Evolutionary conservation across 2,888 invertebrate species (phyloP), one percentile per base, ranked within the genome.

Genomic region (Heliconius ismenius): DNA sequence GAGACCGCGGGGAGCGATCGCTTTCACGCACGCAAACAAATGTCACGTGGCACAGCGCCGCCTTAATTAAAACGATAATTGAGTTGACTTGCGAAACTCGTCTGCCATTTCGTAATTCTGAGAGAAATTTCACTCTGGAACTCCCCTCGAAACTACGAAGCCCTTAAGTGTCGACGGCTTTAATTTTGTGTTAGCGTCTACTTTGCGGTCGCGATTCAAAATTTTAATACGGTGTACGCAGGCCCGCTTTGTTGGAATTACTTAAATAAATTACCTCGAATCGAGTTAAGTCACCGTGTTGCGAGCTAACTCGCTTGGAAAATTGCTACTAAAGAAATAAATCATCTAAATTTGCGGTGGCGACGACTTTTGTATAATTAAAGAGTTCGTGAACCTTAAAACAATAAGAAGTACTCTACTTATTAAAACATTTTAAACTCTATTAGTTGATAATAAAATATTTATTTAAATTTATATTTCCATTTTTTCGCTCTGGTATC

Each of bases 1-100:
- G 81, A 77, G 80, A 78, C 80, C 77, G 84, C 83, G 83, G 85
- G 83, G 84, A 85, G 83, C 84, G 88, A 93, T 93, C 91, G 91
- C 91, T 92, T 92, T 91, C 92, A 92, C 91, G 92, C 93, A 93
- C 91, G 93, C 93, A 93, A 93, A 94, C 93, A 94, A 93, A 94
- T 91, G 93, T 92, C 94, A 94, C 93, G 93, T 93, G 93, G 92
- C 91, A 88, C 88, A 89, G 88, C 82, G 79, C 81, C 89, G 92
- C 93, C 92, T 93, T 94, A 93, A 94, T 94, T 94, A 94, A 94
- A 94, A 94, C 93, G 93, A 93, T 94, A 94, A 94, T 94, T 94
- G 93, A 93, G 93, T 94, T 93, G 93, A 94, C 93, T 93, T 91
- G 92, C 89, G 92, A 93, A 94, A 93, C 92, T 93, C 92, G 91